Evolutionary conservation across 2,113 vertebrate genomes (phyloP).

Genomic region (Pseudopipra pipra): DNA sequence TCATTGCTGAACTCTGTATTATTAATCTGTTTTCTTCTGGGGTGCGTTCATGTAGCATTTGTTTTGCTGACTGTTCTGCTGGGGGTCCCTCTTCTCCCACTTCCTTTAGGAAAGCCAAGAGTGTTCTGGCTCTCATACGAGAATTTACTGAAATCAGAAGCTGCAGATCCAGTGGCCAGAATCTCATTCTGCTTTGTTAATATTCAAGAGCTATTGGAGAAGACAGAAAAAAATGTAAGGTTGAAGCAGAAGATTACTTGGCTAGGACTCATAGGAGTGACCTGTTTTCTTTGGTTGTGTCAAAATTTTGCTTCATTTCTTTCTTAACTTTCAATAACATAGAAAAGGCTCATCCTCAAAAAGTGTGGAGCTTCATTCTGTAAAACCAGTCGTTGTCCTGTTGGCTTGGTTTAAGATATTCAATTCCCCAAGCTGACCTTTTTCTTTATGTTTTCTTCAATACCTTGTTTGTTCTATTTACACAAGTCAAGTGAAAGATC

Average conservation of each 20-base stretch:
- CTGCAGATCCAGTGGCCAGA: not conserved
- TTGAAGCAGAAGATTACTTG: not conserved
- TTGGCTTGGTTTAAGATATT: not conserved
- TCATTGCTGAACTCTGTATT: rapidly evolving
- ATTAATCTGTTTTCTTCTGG: not conserved
- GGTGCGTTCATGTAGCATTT: not conserved
- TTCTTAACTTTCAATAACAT: not conserved
- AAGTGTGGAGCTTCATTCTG: not conserved
- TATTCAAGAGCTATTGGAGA: not conserved
- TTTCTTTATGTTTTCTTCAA: not conserved
- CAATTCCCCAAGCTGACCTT: rapidly evolving
- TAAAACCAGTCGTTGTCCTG: not conserved
- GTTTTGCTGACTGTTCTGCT: not conserved
- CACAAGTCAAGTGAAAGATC: not conserved
- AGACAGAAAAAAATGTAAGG: not conserved
- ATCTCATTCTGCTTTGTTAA: not conserved
- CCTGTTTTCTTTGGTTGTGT: not conserved
- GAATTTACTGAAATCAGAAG: not conserved
- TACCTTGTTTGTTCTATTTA: not conserved
- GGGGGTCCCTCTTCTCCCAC: not conserved
- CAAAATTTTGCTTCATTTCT: not conserved
- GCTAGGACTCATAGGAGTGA: not conserved
- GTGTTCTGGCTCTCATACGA: not conserved
- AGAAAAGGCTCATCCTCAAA: not conserved
- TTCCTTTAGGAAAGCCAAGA: not conserved